These are phyloP conservation scores for Pangasius mekongensis DNA, from an alignment of 2,797 vertebrate genomes.

Conservation along the genomic window DNA sequence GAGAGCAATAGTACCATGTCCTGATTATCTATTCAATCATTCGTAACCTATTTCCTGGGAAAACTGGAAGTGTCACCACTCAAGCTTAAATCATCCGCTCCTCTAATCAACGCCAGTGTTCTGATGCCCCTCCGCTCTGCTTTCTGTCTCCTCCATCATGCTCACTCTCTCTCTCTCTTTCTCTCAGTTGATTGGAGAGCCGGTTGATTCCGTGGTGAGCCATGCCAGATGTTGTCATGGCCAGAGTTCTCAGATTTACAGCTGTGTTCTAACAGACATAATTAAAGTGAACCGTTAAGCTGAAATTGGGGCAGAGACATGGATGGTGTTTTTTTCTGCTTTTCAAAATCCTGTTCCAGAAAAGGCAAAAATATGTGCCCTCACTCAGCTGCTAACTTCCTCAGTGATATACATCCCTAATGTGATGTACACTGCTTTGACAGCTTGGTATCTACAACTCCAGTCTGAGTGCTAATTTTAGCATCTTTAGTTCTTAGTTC, in stretches of 20 bases:
- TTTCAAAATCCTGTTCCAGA: conserved; percentile 20
- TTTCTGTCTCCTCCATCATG: conserved; percentile 66
- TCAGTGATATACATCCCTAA: not conserved
- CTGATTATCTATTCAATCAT: conserved; percentile 62
- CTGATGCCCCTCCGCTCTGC: conserved; percentile 59
- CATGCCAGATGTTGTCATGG: conserved; percentile 62
- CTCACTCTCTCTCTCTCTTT: conserved; percentile 11
- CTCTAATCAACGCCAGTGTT: conserved; percentile 59
- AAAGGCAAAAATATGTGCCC: conserved; percentile 33
- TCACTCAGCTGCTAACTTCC: conserved; percentile 10
- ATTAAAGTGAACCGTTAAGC: conserved; percentile 61
- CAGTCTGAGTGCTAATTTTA: conserved; percentile 3
- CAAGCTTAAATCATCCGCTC: conserved; percentile 60
- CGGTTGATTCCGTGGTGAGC: conserved; percentile 57
- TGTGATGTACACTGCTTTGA: not conserved
- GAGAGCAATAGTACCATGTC: conserved; percentile 58
- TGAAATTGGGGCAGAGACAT: conserved; percentile 47
- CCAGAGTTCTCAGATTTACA: conserved; percentile 60
- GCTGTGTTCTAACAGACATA: conserved; percentile 59
- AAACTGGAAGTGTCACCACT: conserved; percentile 61
- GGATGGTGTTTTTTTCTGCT: conserved; percentile 9
- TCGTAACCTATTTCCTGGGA: conserved; percentile 61
- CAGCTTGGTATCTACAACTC: not conserved
- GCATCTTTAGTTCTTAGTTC: not conserved
- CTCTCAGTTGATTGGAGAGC: conserved; percentile 56